A percentile compares a stretch with the other conserved stretches of the same genome.
Conservation (phyloP, 2,797 vertebrate genomes). For the Kryptopterus vitreolus region DNA sequence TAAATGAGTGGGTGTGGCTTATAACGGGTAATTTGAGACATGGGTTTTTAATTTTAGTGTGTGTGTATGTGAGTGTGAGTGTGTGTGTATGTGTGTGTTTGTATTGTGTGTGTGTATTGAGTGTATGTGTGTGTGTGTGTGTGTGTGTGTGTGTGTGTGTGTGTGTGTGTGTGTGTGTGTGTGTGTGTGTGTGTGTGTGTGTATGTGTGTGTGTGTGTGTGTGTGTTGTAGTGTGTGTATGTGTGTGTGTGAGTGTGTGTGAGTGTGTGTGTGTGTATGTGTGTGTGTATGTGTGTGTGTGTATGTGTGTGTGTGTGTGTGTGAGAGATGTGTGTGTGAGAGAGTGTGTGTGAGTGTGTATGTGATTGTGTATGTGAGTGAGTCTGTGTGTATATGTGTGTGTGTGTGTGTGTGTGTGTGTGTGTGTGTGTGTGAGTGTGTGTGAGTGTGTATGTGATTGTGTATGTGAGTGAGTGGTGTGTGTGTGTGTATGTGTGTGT, state of each 20-base stretch:
- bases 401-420: constrained; percentile 15
- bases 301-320: constrained; percentile 5
- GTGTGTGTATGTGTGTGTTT: neutral
- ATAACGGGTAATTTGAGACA: neutral
- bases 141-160: constrained; percentile 1
- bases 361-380: too few relatives aligned
- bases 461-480: too few relatives aligned
- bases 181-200: neutral
- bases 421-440: neutral
- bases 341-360: neutral
- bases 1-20: neutral
- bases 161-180: too few relatives aligned
- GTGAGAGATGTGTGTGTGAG: too few relatives aligned
- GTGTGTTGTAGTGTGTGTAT: neutral
- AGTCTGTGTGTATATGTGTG: neutral
- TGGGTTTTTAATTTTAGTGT: neutral
- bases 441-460: neutral
- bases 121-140: neutral
- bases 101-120: rapidly evolving
- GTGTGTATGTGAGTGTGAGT: neutral
- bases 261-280: too few relatives aligned
- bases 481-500: neutral
- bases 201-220: neutral
- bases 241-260: neutral
- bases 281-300: neutral